Percentiles rank a stretch among this genome's conserved stretches.
Evolutionary conservation across 2,888 invertebrate species (phyloP).

Genomic region (Euplexia lucipara): DNA sequence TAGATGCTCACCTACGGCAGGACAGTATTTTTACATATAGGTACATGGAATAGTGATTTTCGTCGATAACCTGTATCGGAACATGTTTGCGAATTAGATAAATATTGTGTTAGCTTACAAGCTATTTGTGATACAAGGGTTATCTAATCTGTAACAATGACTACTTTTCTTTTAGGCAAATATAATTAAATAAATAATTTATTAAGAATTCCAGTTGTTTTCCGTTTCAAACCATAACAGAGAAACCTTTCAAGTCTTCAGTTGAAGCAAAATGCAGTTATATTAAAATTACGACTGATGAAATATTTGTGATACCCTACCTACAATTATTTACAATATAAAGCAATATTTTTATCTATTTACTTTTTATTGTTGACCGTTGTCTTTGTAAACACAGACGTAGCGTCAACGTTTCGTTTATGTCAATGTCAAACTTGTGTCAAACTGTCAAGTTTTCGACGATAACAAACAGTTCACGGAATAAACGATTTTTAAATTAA

Average conservation of each 20-base stretch:
- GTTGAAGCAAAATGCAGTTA: background rate
- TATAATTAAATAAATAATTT: background rate
- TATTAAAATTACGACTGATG: background rate
- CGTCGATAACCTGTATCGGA: conserved; percentile 27
- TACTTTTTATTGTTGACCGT: background rate
- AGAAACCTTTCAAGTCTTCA: no score
- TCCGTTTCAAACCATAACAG: background rate
- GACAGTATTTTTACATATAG: background rate
- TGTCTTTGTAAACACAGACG: conserved; percentile 22
- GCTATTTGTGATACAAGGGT: conserved; percentile 3
- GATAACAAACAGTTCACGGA: conserved; percentile 26
- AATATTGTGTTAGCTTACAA: background rate
- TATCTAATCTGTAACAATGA: conserved; percentile 45
- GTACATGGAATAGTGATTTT: conserved; percentile 5
- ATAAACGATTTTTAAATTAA: conserved; percentile 59
- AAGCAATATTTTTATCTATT: background rate
- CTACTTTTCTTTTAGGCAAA: conserved; percentile 12
- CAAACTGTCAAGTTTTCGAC: background rate
- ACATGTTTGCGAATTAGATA: conserved; percentile 36
- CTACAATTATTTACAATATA: no score
- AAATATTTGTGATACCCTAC: background rate
- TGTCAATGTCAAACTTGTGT: conserved; percentile 28
- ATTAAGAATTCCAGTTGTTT: background rate
- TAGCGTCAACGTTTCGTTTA: conserved; percentile 25
- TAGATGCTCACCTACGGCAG: no score